Evolutionary conservation across 1,140 invertebrate genomes (phyloP), one percentile per base, ranked within the genome.

Genomic region (Bombus polaris): DNA sequence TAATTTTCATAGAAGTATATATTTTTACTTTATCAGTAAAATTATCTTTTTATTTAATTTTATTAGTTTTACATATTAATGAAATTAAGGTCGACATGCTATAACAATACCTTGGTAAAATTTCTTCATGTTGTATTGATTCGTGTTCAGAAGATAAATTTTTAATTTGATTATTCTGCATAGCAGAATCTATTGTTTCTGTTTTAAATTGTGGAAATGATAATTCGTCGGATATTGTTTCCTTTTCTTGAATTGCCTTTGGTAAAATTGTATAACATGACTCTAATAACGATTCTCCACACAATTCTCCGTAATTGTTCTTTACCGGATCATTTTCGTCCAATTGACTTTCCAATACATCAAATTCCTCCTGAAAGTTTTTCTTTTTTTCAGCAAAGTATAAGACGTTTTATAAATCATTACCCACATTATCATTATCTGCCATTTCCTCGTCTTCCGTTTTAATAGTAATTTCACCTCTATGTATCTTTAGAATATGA

Each of bases 281-380:
- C 12, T 89, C 84, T 25, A 94, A 83, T 68, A 94, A 88, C 39
- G 87, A 84, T 83, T 94, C 94, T 15, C 94, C 94, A 32, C 90
- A 92, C 35, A 94, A 87, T 85, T 94, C 94, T 28, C 87, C 92
- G 8, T 87, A 53, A 68, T 90, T 84, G 80, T 91, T 89, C 83
- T 92, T 89, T 2, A 94, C 83, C 32, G 93, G 93, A 85, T 94
- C 93, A 57, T 93, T 89, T 85, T 93, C 93, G 12, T 94, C 94
- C 70, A 94, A 78, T 85, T 94, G 92, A 77, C 90, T 91, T 86
- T 94, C 94, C 57, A 94, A 77, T 25, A 93, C 77, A 66, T 94
- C 93, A 47, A 91, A 90, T 57, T 94, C 91, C 87, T 93, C 93
- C 92, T 94, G 76, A 39, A 85, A 75, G 0, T 32, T 3, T 59